Evolutionary conservation across 2,797 vertebrate species (phyloP).

Genomic region (Hippocampus kuda): DNA sequence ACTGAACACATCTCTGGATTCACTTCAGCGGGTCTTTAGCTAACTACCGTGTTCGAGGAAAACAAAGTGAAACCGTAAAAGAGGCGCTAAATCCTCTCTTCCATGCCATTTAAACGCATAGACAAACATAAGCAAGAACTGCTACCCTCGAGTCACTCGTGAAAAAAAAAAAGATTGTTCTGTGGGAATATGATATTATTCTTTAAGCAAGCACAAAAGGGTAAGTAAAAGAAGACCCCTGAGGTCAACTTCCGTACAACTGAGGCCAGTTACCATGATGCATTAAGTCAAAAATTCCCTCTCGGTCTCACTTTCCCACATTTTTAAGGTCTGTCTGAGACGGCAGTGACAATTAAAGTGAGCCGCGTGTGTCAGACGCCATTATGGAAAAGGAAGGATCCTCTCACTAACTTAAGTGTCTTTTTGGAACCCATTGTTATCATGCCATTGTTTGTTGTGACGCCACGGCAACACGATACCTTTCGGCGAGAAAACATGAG

Average conservation of each 20-base stretch:
- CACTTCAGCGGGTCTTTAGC: neutral
- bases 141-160: neutral
- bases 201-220: neutral
- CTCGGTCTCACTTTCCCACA: neutral
- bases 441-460: neutral
- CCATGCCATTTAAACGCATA: neutral
- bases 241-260: neutral
- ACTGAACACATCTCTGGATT: neutral
- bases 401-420: neutral
- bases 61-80: neutral
- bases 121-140: neutral
- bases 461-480: neutral
- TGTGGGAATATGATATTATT: neutral
- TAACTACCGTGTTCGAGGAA: neutral
- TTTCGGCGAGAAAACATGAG: neutral
- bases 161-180: neutral
- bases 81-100: neutral
- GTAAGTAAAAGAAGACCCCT: neutral
- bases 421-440: neutral
- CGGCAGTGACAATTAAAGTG: neutral
- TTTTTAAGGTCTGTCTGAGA: neutral
- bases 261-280: neutral
- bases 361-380: neutral
- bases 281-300: neutral
- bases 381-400: neutral